Conservation (phyloP, 2,113 vertebrate species). For the Lethenteron reissneri region DNA sequence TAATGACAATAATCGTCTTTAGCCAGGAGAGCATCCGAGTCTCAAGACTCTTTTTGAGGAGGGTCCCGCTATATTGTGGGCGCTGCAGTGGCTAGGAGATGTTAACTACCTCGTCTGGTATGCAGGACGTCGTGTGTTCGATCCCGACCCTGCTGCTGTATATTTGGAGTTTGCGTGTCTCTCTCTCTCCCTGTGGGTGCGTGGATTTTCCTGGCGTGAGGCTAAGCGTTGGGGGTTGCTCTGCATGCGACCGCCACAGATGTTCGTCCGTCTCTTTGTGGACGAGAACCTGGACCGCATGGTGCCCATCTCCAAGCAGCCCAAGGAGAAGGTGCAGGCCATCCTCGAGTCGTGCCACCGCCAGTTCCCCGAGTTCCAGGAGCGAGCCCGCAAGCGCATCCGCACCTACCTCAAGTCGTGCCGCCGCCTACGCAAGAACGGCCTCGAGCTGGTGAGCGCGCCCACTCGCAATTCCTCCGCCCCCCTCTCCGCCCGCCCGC, state of each 20-base stretch:
- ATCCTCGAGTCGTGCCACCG: conserved; percentile 67
- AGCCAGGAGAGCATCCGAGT: no score
- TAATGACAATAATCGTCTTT: no score
- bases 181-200: no score
- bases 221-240: no score
- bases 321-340: conserved; percentile 71
- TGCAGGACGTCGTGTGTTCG: no score
- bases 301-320: conserved; percentile 70
- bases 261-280: conserved; percentile 76
- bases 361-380: conserved; percentile 64
- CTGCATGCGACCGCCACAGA: conserved; percentile 22
- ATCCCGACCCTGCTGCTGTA: no score
- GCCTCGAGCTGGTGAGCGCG: conserved; percentile 59
- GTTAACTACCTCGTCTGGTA: no score
- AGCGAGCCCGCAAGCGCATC: conserved; percentile 55
- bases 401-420: conserved; percentile 73
- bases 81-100: no score
- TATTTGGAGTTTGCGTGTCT: no score
- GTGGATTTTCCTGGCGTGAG: no score
- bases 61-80: no score
- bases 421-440: conserved; percentile 64
- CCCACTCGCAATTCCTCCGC: conserved; percentile 34
- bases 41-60: no score
- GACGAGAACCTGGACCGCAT: conserved; percentile 72
- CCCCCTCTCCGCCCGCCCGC: conserved; percentile 28